Conservation (phyloP, 2,113 vertebrate species). For the Notothenia coriiceps region DNA sequence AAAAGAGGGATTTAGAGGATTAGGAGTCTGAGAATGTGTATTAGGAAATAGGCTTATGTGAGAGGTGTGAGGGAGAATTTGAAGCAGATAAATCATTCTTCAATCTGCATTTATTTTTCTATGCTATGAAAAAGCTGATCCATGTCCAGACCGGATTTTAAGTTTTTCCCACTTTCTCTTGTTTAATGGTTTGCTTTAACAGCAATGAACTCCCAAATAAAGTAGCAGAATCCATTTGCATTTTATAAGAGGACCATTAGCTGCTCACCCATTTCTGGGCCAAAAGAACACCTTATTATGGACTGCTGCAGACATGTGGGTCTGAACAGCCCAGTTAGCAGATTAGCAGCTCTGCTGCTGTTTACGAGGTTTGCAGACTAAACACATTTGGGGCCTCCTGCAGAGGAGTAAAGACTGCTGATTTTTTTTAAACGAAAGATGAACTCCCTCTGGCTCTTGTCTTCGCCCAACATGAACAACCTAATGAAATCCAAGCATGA, state of each 20-base stretch:
- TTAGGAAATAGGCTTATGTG: no score
- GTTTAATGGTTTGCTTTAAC: neutral
- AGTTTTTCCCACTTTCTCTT: conserved; percentile 7
- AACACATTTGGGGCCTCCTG: conserved; percentile 19
- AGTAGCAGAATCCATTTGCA: conserved; percentile 26
- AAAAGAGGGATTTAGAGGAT: neutral
- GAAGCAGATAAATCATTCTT: no score
- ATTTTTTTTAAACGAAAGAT: neutral
- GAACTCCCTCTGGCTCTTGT: conserved; percentile 12
- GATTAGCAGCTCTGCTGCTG: conserved; percentile 39
- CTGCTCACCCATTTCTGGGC: conserved; percentile 27
- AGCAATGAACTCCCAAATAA: neutral
- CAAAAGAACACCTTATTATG: conserved; percentile 18
- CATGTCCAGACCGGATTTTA: neutral
- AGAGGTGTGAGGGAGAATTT: no score
- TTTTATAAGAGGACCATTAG: conserved; percentile 26
- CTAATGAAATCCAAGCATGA: conserved; percentile 8
- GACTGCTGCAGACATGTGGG: conserved; percentile 32
- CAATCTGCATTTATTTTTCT: no score
- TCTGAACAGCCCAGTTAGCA: conserved; percentile 27
- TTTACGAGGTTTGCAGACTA: conserved; percentile 36
- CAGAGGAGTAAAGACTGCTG: conserved; percentile 1
- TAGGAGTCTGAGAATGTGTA: no score
- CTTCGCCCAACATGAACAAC: neutral
- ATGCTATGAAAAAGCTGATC: neutral